These are phyloP conservation scores for Microtus richardsoni DNA, from an alignment of 2,113 vertebrate genomes.

Conservation along the genomic window DNA sequence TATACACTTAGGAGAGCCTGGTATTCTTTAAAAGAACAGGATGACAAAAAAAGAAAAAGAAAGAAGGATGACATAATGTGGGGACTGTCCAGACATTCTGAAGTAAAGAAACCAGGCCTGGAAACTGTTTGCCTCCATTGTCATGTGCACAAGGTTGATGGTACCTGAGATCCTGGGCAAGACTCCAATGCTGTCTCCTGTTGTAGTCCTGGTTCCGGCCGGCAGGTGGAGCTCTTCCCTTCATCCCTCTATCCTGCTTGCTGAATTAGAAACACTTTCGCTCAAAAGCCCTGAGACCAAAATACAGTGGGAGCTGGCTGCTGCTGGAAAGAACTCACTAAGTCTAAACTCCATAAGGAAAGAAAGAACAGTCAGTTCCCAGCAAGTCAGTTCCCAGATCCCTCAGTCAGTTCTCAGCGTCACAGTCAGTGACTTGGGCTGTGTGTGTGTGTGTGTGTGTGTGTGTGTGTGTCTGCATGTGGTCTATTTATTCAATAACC, in stretches of 20 bases:
- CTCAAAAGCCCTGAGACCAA: neutral
- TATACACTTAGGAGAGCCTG: neutral
- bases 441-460: neutral
- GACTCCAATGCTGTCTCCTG: neutral
- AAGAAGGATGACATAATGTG: neutral
- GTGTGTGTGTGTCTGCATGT: neutral
- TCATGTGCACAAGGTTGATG: neutral
- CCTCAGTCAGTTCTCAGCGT: neutral
- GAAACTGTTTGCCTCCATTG: neutral
- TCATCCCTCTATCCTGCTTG: neutral
- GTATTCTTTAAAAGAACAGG: neutral
- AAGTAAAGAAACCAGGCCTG: neutral
- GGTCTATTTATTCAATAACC: neutral
- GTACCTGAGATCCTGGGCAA: neutral
- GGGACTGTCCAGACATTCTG: neutral
- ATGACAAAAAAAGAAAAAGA: neutral
- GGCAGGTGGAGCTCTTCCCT: conserved; percentile 46
- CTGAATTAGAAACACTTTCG: neutral
- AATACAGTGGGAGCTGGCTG: neutral
- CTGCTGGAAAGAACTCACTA: conserved; percentile 28
- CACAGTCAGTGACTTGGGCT: neutral
- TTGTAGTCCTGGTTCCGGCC: conserved; percentile 5
- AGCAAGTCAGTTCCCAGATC: neutral
- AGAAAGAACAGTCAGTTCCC: conserved; percentile 45
- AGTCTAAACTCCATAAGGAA: neutral